Base-by-base conservation (phyloP, 1,140 invertebrate species). In the Drosophila virilis region DNA sequence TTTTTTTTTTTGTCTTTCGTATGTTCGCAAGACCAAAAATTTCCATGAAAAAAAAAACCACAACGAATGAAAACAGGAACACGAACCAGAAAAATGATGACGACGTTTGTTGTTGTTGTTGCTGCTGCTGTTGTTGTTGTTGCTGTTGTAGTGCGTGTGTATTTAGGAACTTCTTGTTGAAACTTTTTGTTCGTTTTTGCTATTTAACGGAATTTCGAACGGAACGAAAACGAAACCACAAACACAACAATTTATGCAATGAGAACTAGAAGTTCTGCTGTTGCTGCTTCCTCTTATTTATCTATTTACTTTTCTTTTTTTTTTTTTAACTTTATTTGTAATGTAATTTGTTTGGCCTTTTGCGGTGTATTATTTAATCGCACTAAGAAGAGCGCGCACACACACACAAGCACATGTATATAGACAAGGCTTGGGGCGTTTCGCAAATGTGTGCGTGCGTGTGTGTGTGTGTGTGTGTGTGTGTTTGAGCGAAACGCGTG, bases 341-440 rank as follows among this genome's bases (percentile, higher is more conserved):
- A 75, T 75, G 73, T 75, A 75, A 75, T 75, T 77, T 77, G 72
- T 88, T 85, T 85, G 82, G 82, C 83, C 75, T 86, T 85, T 88
- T 79, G 79, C 60, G 83, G 84, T 89, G 83, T 88, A 88, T 88
- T 88, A 88, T 88, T 89, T 89, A 88, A 88, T 86, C 83, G 76
- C 80, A 79, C 65, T 59, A 58, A 58, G 66, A 54, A 54, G 69
- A 65, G 59, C 64, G 43, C 66, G 59, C 57, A 72, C 45, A 79
- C 40, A 55, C 37, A 55, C 37, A 78, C 37, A 60, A 59, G 62
- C 46, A 70, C 52, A 73, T 64, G 71, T 37, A 32, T 54, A 10
- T n/a, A 55, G 37, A 55, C 71, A 57, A 57, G 32, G 32, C 15
- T 61, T 48, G 32, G 54, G 64, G 73, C 67, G 60, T 38, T 57